phyloP scores from a whole-genome alignment of 2,113 vertebrate species.

The Scomber colias region DNA sequence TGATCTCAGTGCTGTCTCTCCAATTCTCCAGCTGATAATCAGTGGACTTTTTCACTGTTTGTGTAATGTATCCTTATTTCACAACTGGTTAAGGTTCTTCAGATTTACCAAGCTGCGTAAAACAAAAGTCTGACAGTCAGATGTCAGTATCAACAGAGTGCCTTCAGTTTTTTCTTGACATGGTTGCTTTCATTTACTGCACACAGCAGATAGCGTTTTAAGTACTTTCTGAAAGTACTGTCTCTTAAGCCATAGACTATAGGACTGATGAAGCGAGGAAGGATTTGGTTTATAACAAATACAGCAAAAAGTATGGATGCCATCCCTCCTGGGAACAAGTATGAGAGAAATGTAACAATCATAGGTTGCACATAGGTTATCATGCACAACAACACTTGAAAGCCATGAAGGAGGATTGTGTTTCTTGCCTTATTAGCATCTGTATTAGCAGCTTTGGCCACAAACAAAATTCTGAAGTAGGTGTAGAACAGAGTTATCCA shows the following conservation, averaged over 20 bases:
- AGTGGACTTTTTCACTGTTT: too few species aligned
- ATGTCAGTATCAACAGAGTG: too few species aligned
- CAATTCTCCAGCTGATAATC: too few species aligned
- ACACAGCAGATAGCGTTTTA: slow-evolving; percentile 71
- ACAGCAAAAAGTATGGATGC: slow-evolving; percentile 37
- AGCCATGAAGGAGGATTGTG: slow-evolving; percentile 78
- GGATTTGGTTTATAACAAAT: slow-evolving; percentile 64
- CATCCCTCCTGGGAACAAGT: slow-evolving; percentile 33
- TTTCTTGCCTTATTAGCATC: slow-evolving; percentile 78
- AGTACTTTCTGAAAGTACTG: slow-evolving; percentile 70
- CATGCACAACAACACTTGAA: slow-evolving; percentile 80
- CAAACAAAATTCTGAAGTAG: slow-evolving; percentile 73
- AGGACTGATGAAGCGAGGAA: slow-evolving; percentile 80
- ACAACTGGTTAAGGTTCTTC: too few species aligned
- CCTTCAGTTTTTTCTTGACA: too few species aligned
- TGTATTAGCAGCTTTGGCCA: slow-evolving; percentile 53
- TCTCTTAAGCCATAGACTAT: slow-evolving; percentile 81
- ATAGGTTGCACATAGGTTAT: slow-evolving; percentile 51
- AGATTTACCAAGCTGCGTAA: too few species aligned
- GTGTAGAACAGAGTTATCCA: slow-evolving; percentile 71
- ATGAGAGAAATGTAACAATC: not conserved
- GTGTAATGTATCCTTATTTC: too few species aligned
- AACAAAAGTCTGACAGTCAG: too few species aligned
- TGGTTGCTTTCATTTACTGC: not conserved
- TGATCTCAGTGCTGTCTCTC: too few species aligned